Base-by-base conservation (phyloP, 2,113 vertebrate genomes). In the Elephas maximus region DNA sequence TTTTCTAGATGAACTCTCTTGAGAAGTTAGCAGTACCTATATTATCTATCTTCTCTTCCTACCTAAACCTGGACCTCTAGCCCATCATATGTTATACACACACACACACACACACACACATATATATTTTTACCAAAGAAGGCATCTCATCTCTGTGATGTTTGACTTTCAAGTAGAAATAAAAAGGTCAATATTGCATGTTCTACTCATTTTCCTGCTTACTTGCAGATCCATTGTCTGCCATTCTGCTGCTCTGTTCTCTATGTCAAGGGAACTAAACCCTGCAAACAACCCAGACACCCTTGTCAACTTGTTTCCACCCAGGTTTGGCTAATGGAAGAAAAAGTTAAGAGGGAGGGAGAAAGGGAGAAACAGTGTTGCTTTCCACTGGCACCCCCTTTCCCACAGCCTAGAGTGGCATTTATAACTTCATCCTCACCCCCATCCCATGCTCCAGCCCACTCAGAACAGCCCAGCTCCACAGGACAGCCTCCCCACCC, bases 401-500 rank as follows among this genome's bases (percentile, higher is more conserved):
- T 12, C 53, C 88, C 20, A 18, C 33, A 63, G 41, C 20, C 33
- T 12, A 5, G 63, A 51, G 20, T 33, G 14, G 62, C 41, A 21
- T 51, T 51, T 23, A 1, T 24, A 65, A 44, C 63, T 33, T 5
- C 12, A 24, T 57, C 15, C 15, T 12, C 15, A 3, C 53, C 11
- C 53, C 33, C 26, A 28, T 21, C 65, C 67, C 44, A 10, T 0
- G 23, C n/a, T n/a, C 14, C 82, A n/a, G 20, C 9, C 76, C 81
- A 41, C 18, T 41, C 18, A 1, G 44, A 63, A 21, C 51, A 80
- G 41, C 44, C 1, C 0, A 0, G 41, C 67, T 4, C 44, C 65
- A 15, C 5, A 0, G 33, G 26, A 53, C 18, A 10, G 53, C 6
- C 65, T 37, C 37, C 37, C 37, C 37, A 37, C 37, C 37, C 37